Base-by-base conservation (phyloP, 2,888 invertebrate species). In the Drosophila diplacantha region DNA sequence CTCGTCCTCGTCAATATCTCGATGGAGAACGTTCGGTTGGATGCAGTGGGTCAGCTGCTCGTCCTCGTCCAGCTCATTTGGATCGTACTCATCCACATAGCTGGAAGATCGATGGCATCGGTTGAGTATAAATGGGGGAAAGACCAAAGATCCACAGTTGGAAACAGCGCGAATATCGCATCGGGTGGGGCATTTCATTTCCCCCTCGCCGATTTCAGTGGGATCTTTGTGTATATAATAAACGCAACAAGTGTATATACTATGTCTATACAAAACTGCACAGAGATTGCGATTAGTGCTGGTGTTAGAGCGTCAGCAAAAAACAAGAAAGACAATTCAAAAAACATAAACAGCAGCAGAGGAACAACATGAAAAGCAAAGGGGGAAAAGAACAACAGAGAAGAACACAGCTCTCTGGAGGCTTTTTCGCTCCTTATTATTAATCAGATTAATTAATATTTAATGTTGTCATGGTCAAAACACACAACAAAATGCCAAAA, bases 61-160 rank as follows among this genome's bases (percentile, higher is more conserved):
- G 34, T 78, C 83, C 47, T 93, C 92, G 88, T 93, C 91, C 51
- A 91, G 90, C 60, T 92, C 92, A 81, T 92, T 91, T 68, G 92
- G 92, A 81, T 93, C 92, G 84, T 92, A 92, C 81, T 93, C 92
- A 83, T 93, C 91, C 78, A 93, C 91, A 85, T 92, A 93, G 79
- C 93, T 93, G 87, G 71, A 89, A 89, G 88, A 86, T 85, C 35
- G n/a, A 41, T 41, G 41, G 43, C 14, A 46, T 14, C 63, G 34
- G n/a, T 5, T n/a, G 31, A 32, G 24, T 26, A 37, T 43, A 57
- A 43, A 37, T 32, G 16, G 32, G 20, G 50, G 16, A 9, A 49
- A 50, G 31, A 34, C 35, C 54, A 59, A 20, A 41, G 20, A 69
- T 58, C 29, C 35, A 51, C 74, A 65, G 58, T 69, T 77, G 71